A percentile compares a stretch with the other conserved stretches of the same genome.
These are phyloP conservation scores for Rhynchonema sp. DNA, from an alignment of 2,888 invertebrate genomes.

Conservation along the genomic window DNA sequence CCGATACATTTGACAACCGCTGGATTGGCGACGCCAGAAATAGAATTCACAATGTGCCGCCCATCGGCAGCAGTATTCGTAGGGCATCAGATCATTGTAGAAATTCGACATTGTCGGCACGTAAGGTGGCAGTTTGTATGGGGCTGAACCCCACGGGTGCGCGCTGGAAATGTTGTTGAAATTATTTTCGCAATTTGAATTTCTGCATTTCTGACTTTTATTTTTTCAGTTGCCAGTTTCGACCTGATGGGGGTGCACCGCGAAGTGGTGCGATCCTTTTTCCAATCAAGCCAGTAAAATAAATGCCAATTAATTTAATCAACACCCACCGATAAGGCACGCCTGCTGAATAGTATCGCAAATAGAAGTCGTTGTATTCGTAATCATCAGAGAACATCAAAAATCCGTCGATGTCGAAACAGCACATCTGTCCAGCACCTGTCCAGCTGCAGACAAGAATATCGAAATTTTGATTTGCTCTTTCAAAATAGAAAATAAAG, in stretches of 20 bases:
- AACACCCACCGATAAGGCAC: constrained; percentile 58
- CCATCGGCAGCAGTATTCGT: constrained; percentile 58
- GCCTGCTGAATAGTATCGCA: constrained; percentile 54
- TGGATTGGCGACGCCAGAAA: constrained; percentile 67
- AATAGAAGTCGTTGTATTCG: constrained; percentile 34
- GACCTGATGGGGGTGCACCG: no score
- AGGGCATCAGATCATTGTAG: constrained; percentile 75
- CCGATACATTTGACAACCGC: constrained; percentile 85
- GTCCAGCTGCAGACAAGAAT: constrained; percentile 11
- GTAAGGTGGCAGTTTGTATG: constrained; percentile 13
- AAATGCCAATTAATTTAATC: not conserved
- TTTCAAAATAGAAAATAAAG: not conserved
- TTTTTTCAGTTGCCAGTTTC: no score
- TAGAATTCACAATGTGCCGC: constrained; percentile 81
- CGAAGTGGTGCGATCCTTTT: not conserved
- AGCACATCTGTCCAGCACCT: constrained; percentile 65
- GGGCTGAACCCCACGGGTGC: constrained; percentile 7
- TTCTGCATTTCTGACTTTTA: not conserved
- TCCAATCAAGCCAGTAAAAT: not conserved
- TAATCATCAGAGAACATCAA: constrained; percentile 83
- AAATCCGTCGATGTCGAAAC: constrained; percentile 72
- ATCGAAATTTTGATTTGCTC: not conserved
- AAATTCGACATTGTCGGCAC: constrained; percentile 81
- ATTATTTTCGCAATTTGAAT: not conserved
- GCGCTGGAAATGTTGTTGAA: constrained; percentile 1